These are phyloP conservation scores for Danio albolineatus DNA, from an alignment of 2,797 vertebrate species.

Conservation along the genomic window DNA sequence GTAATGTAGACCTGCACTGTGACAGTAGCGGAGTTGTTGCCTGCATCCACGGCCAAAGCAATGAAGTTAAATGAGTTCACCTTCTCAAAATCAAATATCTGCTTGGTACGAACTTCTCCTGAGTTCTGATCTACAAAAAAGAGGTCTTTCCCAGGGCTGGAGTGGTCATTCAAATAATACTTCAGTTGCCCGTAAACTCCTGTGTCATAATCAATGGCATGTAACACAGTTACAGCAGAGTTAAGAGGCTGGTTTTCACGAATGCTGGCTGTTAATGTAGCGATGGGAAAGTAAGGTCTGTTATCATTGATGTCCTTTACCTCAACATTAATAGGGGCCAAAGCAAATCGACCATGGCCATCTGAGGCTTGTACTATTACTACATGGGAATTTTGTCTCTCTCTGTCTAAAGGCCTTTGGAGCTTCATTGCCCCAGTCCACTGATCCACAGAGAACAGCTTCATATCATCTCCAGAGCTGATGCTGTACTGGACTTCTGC, in stretches of 20 bases:
- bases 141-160: slow-evolving; percentile 74
- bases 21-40: slow-evolving; percentile 93
- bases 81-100: slow-evolving; percentile 92
- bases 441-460: slow-evolving; percentile 89
- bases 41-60: slow-evolving; percentile 87
- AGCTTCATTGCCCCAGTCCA: slow-evolving; percentile 87
- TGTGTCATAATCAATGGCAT: slow-evolving; percentile 87
- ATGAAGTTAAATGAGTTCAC: slow-evolving; percentile 89
- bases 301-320: slow-evolving; percentile 97
- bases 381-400: slow-evolving; percentile 81
- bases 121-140: slow-evolving; percentile 87
- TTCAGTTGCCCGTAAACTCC: slow-evolving; percentile 88
- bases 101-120: slow-evolving; percentile 87
- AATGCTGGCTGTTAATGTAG: slow-evolving; percentile 87
- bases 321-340: slow-evolving; percentile 88
- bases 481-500: slow-evolving; percentile 88
- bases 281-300: slow-evolving; percentile 90
- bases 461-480: slow-evolving; percentile 89
- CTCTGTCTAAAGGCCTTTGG: slow-evolving; percentile 85
- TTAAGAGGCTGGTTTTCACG: slow-evolving; percentile 92
- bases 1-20: slow-evolving; percentile 92
- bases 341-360: slow-evolving; percentile 84
- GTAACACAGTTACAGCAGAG: slow-evolving; percentile 89
- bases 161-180: slow-evolving; percentile 84
- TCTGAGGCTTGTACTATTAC: slow-evolving; percentile 91